phyloP scores from a whole-genome alignment of 2,113 vertebrate genomes.

The Osmerus eperlanus region DNA sequence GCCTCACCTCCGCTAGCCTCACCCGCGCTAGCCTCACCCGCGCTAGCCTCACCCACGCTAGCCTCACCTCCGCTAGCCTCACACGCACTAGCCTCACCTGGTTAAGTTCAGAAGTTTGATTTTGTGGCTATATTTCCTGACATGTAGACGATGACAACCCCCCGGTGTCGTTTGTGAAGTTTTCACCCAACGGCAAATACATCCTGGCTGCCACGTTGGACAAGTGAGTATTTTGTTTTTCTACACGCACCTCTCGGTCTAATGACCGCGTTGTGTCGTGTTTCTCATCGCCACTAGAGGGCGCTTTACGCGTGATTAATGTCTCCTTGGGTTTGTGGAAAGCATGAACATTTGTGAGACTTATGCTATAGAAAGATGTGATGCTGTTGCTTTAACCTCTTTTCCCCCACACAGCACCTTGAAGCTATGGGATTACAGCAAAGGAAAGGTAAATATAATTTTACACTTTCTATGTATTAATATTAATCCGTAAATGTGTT shows the following conservation, averaged over 20 bases:
- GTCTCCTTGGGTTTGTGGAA: neutral
- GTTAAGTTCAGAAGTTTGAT: too few relatives aligned
- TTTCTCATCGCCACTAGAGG: neutral
- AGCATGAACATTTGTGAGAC: too few relatives aligned
- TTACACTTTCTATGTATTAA: too few relatives aligned
- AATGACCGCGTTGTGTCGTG: too few relatives aligned
- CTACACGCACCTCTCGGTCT: neutral
- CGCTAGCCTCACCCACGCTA: too few relatives aligned
- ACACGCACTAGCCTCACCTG: neutral
- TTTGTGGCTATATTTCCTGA: too few relatives aligned
- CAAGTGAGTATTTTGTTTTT: slow-evolving; percentile 82
- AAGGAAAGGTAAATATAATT: slow-evolving; percentile 85
- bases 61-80: neutral
- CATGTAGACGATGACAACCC: slow-evolving; percentile 94
- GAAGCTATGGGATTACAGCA: slow-evolving; percentile 99
- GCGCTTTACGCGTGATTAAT: too few relatives aligned
- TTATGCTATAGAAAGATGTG: too few relatives aligned
- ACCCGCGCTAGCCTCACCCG: too few relatives aligned
- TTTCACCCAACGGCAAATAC: slow-evolving; percentile 98
- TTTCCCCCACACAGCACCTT: slow-evolving; percentile 78
- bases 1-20: too few relatives aligned
- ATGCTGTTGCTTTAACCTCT: neutral
- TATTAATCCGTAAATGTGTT: too few relatives aligned
- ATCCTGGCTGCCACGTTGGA: slow-evolving; percentile 97
- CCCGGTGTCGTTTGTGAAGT: slow-evolving; percentile 97